phyloP scores from a whole-genome alignment of 2,888 invertebrate genomes.

The Zootermopsis nevadensis region DNA sequence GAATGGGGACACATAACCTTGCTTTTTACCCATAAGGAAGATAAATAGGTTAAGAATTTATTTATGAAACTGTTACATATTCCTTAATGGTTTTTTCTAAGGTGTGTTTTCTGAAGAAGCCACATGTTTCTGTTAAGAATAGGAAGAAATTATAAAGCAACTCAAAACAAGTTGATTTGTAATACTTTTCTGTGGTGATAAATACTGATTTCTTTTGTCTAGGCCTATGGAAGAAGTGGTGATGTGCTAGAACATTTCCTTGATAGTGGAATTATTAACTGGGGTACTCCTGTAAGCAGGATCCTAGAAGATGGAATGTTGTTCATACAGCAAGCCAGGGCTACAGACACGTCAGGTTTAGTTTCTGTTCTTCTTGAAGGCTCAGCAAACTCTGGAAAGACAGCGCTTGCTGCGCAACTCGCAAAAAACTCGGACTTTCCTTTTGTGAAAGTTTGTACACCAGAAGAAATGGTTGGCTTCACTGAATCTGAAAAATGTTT shows the following conservation, averaged over 20 bases:
- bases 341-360: constrained; percentile 80
- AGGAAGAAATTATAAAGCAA: background rate
- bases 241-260: constrained; percentile 91
- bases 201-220: constrained; percentile 50
- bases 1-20: too few species aligned
- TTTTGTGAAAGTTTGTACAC: constrained; percentile 96
- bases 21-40: too few species aligned
- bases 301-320: constrained; percentile 93
- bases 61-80: too few species aligned
- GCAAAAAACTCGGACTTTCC: constrained; percentile 99
- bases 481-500: constrained; percentile 96
- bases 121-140: too few species aligned
- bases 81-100: too few species aligned
- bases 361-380: constrained; percentile 90
- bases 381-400: constrained; percentile 96
- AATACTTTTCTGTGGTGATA: background rate
- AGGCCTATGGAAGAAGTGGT: constrained; percentile 96
- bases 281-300: constrained; percentile 89
- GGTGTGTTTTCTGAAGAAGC: too few species aligned
- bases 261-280: constrained; percentile 88
- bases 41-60: too few species aligned
- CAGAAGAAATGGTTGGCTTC: constrained; percentile 97
- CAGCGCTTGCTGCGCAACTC: constrained; percentile 94
- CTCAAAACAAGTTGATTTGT: background rate
- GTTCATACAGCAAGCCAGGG: constrained; percentile 87